Percentiles rank a stretch among this genome's conserved stretches.
These are phyloP conservation scores for Neodiprion virginianus DNA, from an alignment of 1,140 invertebrate genomes.

Conservation along the genomic window DNA sequence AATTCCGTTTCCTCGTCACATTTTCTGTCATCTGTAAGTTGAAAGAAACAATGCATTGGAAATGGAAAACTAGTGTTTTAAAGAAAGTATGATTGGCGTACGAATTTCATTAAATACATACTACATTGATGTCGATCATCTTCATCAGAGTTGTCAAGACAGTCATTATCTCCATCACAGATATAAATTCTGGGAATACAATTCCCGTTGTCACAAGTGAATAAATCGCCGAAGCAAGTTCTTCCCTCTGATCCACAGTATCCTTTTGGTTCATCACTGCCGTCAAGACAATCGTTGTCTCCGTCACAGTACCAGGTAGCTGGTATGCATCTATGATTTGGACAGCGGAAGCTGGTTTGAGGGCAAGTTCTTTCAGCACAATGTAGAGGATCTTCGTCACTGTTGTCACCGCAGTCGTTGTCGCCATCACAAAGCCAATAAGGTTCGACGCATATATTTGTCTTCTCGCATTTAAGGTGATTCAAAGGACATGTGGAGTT, in stretches of 20 bases:
- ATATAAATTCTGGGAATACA: slow-evolving; percentile 96
- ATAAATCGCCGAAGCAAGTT: slow-evolving; percentile 93
- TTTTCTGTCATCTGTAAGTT: slow-evolving; percentile 77
- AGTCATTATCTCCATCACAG: slow-evolving; percentile 97
- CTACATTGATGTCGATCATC: slow-evolving; percentile 90
- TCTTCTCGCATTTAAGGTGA: slow-evolving; percentile 90
- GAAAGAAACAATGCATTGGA: neutral
- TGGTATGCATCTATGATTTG: slow-evolving; percentile 86
- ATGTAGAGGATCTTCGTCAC: slow-evolving; percentile 90
- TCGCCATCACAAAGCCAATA: slow-evolving; percentile 95
- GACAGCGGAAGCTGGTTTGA: slow-evolving; percentile 88
- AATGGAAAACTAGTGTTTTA: neutral
- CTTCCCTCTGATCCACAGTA: slow-evolving; percentile 94
- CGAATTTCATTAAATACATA: slow-evolving; percentile 58
- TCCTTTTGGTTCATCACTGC: slow-evolving; percentile 87
- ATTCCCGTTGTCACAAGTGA: slow-evolving; percentile 96
- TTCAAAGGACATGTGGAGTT: slow-evolving; percentile 88
- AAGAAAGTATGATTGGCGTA: no score
- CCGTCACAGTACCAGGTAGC: slow-evolving; percentile 94
- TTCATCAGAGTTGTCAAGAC: slow-evolving; percentile 91
- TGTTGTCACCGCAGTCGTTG: slow-evolving; percentile 96
- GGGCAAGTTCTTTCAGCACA: slow-evolving; percentile 90
- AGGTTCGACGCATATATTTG: slow-evolving; percentile 93
- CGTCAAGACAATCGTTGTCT: slow-evolving; percentile 89
- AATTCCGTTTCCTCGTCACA: slow-evolving; percentile 93